Conservation (phyloP, 2,888 invertebrate species). For the Anodontia alba region DNA sequence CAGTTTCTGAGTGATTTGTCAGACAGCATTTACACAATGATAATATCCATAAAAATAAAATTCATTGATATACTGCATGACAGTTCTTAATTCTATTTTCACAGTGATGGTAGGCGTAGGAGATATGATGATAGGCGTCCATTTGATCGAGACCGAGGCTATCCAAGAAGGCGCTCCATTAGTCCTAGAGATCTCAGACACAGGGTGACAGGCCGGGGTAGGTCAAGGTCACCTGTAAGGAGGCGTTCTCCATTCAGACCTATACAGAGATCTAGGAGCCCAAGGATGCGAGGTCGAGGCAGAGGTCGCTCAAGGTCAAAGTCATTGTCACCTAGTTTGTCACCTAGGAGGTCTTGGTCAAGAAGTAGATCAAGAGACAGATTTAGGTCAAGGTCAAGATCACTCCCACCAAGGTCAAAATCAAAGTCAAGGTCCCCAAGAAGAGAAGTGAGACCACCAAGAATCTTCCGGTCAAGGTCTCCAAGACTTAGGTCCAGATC, state of each 20-base stretch:
- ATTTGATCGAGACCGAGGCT: constrained; percentile 59
- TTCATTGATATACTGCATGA: too few relatives aligned
- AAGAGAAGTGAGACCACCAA: constrained; percentile 48
- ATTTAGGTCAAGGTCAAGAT: constrained; percentile 54
- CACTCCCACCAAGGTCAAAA: constrained; percentile 27
- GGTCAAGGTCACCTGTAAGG: constrained; percentile 68
- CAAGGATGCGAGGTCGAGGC: constrained; percentile 80
- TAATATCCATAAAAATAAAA: too few relatives aligned
- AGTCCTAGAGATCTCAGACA: constrained; percentile 48
- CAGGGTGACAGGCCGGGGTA: constrained; percentile 52
- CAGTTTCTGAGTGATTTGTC: too few relatives aligned
- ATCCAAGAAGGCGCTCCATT: constrained; percentile 47
- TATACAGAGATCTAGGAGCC: constrained; percentile 70
- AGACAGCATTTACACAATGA: too few relatives aligned
- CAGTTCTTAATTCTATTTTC: constrained; percentile 13
- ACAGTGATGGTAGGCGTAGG: constrained; percentile 64
- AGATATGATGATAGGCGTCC: constrained; percentile 64
- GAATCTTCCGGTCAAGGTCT: constrained; percentile 55
- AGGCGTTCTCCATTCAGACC: constrained; percentile 59
- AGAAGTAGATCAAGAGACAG: constrained; percentile 50
- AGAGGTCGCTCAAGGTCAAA: constrained; percentile 64
- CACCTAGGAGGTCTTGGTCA: constrained; percentile 48
- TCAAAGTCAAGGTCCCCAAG: constrained; percentile 60
- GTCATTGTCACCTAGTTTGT: constrained; percentile 62
- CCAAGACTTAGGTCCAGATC: constrained; percentile 58